Conservation (phyloP, 92 coral and sea anemone genomes). For the Porites cylindrica region DNA sequence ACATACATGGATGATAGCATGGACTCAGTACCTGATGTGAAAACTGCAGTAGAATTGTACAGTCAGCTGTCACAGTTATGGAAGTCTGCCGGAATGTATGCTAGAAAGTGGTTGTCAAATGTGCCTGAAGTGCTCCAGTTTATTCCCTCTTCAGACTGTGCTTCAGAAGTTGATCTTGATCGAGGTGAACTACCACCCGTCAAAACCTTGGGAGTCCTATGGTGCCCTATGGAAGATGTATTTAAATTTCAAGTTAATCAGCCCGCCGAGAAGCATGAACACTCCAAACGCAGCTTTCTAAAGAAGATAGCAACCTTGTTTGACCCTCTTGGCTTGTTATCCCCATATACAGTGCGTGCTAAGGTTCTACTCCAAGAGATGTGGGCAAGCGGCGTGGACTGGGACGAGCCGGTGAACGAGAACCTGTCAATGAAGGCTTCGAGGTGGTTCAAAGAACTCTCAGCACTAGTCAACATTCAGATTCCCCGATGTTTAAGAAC, state of each 20-base stretch:
- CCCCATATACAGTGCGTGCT: constrained; percentile 33
- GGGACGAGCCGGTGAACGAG: constrained; percentile 62
- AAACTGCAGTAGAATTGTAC: constrained; percentile 51
- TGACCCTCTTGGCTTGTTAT: no score
- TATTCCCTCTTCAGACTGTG: constrained; percentile 62
- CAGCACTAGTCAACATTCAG: constrained; percentile 15
- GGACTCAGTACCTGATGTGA: constrained; percentile 45
- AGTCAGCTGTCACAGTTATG: constrained; percentile 42
- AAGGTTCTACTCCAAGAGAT: constrained; percentile 54
- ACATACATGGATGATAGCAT: constrained; percentile 77
- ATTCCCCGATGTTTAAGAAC: constrained; percentile 3
- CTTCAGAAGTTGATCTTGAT: constrained; percentile 70
- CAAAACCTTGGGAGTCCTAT: constrained; percentile 61
- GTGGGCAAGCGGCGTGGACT: constrained; percentile 70
- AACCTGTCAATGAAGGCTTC: constrained; percentile 10
- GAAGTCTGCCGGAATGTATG: constrained; percentile 59
- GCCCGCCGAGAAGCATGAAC: no score
- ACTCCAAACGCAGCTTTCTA: no score
- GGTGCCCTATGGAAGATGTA: constrained; percentile 1
- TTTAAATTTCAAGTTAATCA: no score
- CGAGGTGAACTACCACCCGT: constrained; percentile 60
- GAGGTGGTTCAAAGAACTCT: constrained; percentile 51
- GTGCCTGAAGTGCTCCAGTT: constrained; percentile 28
- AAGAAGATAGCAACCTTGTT: no score
- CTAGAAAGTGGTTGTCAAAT: constrained; percentile 69